These are phyloP conservation scores for Galerucella nymphaeae DNA, from an alignment of 2,888 invertebrate genomes.

Conservation along the genomic window DNA sequence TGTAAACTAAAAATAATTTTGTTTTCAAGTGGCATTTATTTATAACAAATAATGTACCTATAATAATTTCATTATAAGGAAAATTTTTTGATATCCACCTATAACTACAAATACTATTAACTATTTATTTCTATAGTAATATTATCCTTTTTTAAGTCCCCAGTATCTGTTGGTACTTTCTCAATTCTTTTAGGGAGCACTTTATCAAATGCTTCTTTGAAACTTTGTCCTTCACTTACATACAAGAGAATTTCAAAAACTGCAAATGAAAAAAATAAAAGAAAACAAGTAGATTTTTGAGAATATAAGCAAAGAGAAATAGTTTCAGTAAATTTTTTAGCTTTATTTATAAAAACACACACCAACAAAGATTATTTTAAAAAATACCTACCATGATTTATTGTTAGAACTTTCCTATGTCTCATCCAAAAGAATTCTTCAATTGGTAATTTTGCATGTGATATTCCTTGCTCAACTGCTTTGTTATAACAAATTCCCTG, in stretches of 20 bases:
- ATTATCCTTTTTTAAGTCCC: not conserved
- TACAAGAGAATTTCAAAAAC: conserved; percentile 86
- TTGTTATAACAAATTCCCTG: conserved; percentile 87
- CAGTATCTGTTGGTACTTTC: conserved; percentile 42
- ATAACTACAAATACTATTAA: not conserved
- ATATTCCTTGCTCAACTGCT: conserved; percentile 81
- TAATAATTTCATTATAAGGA: no score
- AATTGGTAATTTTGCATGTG: conserved; percentile 89
- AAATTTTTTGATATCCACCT: not conserved
- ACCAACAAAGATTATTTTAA: not conserved
- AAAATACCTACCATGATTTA: conserved; percentile 85
- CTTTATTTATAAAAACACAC: no score
- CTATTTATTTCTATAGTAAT: not conserved
- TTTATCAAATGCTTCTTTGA: conserved; percentile 82
- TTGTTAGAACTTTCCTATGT: conserved; percentile 91
- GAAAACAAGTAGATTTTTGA: no score
- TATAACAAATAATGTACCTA: no score
- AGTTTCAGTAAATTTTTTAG: no score
- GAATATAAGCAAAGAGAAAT: no score
- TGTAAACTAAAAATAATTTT: no score
- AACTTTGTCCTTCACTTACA: conserved; percentile 80
- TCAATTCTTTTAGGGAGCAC: conserved; percentile 74
- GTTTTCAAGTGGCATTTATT: no score
- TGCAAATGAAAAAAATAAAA: conserved; percentile 63
- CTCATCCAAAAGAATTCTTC: conserved; percentile 91